A percentile compares a stretch with the other conserved stretches of the same genome.
phyloP scores from a whole-genome alignment of 2,888 invertebrate species.

The Acanthococcus lagerstroemiae region DNA sequence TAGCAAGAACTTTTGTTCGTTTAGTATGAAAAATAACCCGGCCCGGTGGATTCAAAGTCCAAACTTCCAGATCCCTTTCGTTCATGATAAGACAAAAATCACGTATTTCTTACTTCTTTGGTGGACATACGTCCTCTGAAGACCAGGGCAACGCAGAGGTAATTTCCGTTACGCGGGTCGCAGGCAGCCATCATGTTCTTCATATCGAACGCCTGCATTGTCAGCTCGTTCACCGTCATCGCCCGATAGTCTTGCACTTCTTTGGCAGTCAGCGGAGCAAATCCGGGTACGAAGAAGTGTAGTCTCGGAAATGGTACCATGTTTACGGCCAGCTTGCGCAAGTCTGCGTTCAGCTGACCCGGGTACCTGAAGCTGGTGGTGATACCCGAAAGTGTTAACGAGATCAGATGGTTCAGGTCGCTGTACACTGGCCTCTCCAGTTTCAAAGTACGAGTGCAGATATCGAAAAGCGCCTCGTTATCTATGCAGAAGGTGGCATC shows the following conservation, averaged over 20 bases:
- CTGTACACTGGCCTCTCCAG: slow-evolving; percentile 20
- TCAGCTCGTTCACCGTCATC: slow-evolving; percentile 23
- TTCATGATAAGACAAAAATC: too few species aligned
- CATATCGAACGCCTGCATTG: slow-evolving; percentile 27
- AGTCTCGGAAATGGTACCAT: slow-evolving; percentile 25
- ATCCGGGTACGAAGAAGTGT: slow-evolving; percentile 26
- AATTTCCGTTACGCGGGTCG: slow-evolving; percentile 19
- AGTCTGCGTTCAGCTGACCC: slow-evolving; percentile 20
- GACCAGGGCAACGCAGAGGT: slow-evolving; percentile 26
- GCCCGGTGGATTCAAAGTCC: too few species aligned
- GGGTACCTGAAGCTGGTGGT: slow-evolving; percentile 27
- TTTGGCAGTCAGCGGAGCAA: slow-evolving; percentile 23
- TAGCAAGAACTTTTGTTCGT: too few species aligned
- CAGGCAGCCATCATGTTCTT: slow-evolving; percentile 30
- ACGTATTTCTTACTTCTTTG: slow-evolving; percentile 21
- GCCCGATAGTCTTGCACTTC: slow-evolving; percentile 17
- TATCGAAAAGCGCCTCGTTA: slow-evolving; percentile 26
- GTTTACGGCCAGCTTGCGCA: slow-evolving; percentile 20
- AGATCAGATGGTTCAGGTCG: slow-evolving; percentile 23
- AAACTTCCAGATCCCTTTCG: too few species aligned
- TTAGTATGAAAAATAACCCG: too few species aligned
- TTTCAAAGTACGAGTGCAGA: slow-evolving; percentile 24
- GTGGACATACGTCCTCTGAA: slow-evolving; percentile 20
- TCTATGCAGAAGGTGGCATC: slow-evolving; percentile 26
- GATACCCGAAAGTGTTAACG: slow-evolving; percentile 15